Evolutionary conservation across 2,888 invertebrate species (phyloP), one percentile per base, ranked within the genome.

Genomic region (Plusia festucae): DNA sequence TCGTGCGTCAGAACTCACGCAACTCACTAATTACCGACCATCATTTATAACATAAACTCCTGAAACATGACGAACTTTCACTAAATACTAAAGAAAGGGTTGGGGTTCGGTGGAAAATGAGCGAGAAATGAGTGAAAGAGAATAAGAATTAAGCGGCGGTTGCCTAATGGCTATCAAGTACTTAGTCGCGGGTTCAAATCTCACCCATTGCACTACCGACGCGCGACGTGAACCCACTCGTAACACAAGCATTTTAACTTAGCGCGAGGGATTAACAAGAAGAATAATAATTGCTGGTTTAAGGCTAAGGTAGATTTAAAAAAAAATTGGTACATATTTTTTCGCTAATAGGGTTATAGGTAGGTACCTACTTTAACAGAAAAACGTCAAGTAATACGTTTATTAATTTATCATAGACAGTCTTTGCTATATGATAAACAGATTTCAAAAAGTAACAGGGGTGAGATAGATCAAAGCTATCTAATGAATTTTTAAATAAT

Each of bases 21-120:
- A 84, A 83, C 77, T 82, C 72, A 73, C 83, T 85, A 87, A 87
- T 87, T 87, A 85, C 79, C 70, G 66, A 22, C 80, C 82, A 82
- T 85, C 85, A 87, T 85, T 82, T 65, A 84, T 79, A 78, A 76
- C 76, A 77, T 70, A 73, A 85, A 85, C 83, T 84, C 80, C 59
- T 70, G 68, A 64, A 73, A 69, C 73, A 76, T 77, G 78, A 74
- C 83, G 74, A 85, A 84, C 79, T 86, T 85, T 71, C 75, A 76
- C 80, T 83, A 80, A 84, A 82, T 81, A 84, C 84, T 78, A 70
- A 53, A 65, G 52, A 46, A 61, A 55, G 22, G 52, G 69, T 52
- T 60, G 54, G 34, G 65, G 64, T 18, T 34, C 7, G 16, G 49
- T 9, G 54, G 56, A 13, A 68, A 69, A 81, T 78, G 67, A 81